Percentiles rank a stretch among this genome's conserved stretches.
These are phyloP conservation scores for Pissodes strobi DNA, from an alignment of 1,140 invertebrate genomes.

Conservation along the genomic window DNA sequence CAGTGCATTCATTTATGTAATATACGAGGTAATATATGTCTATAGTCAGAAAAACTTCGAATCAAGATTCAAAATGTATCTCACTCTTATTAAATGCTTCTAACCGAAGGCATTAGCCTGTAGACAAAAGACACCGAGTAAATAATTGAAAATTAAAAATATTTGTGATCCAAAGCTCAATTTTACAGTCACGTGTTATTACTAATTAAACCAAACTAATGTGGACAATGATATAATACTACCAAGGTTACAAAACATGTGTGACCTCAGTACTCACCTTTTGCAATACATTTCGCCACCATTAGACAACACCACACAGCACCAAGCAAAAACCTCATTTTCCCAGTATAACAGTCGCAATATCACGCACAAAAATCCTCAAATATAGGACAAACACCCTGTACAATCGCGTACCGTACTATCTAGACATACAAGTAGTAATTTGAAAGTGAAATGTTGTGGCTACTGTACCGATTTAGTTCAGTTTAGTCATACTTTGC, in stretches of 20 bases:
- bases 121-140: too few relatives aligned
- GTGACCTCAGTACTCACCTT: conserved; percentile 20
- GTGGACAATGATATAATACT: too few relatives aligned
- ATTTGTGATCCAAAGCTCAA: too few relatives aligned
- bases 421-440: conserved; percentile 12
- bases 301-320: conserved; percentile 22
- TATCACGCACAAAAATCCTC: neutral
- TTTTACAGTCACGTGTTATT: too few relatives aligned
- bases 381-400: neutral
- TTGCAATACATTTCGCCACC: conserved; percentile 20
- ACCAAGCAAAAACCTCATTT: conserved; percentile 25
- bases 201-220: too few relatives aligned
- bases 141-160: too few relatives aligned
- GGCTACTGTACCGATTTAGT: conserved; percentile 26
- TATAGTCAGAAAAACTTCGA: too few relatives aligned
- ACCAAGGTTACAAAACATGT: neutral
- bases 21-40: too few relatives aligned
- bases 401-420: neutral
- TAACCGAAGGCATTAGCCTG: too few relatives aligned
- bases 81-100: too few relatives aligned
- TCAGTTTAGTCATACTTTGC: conserved; percentile 19
- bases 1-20: too few relatives aligned
- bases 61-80: too few relatives aligned
- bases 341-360: neutral
- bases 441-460: conserved; percentile 26